These are phyloP conservation scores for Rotaria magnacalcarata DNA, from an alignment of 2,888 invertebrate genomes.

Conservation along the genomic window DNA sequence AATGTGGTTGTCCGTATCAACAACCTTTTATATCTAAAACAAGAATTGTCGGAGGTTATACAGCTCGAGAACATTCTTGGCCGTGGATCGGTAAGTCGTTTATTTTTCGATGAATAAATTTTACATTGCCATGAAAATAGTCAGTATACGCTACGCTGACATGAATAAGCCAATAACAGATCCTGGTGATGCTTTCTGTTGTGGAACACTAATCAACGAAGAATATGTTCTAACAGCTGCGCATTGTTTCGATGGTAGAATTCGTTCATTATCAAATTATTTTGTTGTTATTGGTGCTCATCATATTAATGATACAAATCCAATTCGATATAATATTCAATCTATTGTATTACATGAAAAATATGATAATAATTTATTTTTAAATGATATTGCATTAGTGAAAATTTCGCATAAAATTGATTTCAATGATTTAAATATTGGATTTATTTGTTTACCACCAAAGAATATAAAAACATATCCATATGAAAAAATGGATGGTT, in stretches of 20 bases:
- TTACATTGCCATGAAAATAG: background rate
- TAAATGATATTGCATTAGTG: constrained; percentile 5
- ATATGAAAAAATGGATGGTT: background rate
- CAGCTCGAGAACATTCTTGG: constrained; percentile 1
- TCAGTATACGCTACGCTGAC: background rate
- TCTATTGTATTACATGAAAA: background rate
- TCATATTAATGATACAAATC: background rate
- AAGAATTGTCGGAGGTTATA: constrained; percentile 5
- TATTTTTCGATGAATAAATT: no score
- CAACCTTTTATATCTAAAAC: background rate
- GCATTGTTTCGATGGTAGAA: constrained; percentile 37
- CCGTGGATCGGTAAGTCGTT: background rate
- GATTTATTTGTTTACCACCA: background rate
- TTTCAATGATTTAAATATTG: background rate
- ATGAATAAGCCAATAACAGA: background rate
- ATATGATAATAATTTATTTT: background rate
- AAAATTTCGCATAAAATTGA: background rate
- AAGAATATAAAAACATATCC: background rate
- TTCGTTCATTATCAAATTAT: background rate
- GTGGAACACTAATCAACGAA: constrained; percentile 38
- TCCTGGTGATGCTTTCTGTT: background rate
- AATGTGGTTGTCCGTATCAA: background rate
- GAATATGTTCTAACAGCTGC: constrained; percentile 44
- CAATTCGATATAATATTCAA: background rate
- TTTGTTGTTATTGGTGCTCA: background rate